A percentile compares a stretch with the other conserved stretches of the same genome.
These are phyloP conservation scores for Heliconius congener DNA, from an alignment of 1,140 invertebrate genomes.

Conservation along the genomic window DNA sequence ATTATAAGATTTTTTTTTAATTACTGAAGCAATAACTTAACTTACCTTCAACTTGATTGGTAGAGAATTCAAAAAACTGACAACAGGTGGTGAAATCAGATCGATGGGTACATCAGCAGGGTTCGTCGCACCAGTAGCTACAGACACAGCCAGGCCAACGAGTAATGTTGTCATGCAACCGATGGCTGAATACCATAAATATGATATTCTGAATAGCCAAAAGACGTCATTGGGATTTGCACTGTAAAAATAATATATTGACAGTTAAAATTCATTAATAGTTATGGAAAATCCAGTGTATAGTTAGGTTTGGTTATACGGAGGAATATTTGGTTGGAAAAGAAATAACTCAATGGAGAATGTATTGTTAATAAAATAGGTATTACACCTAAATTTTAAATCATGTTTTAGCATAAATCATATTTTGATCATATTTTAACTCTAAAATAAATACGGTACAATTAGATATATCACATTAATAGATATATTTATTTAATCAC, in stretches of 20 bases:
- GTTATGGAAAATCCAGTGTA: background rate
- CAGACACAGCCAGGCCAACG: constrained; percentile 87
- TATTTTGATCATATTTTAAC: no score
- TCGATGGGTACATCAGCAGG: constrained; percentile 77
- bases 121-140: constrained; percentile 83
- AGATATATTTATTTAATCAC: no score
- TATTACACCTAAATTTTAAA: no score
- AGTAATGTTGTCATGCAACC: constrained; percentile 87
- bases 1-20: background rate
- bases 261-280: background rate
- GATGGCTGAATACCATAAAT: constrained; percentile 88
- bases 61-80: constrained; percentile 65
- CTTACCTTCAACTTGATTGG: constrained; percentile 70
- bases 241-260: constrained; percentile 46
- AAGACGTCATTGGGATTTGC: constrained; percentile 66
- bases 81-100: constrained; percentile 72
- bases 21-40: background rate
- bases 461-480: no score
- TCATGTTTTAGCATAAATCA: no score
- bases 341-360: no score
- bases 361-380: no score
- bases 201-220: constrained; percentile 84
- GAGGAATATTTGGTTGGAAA: no score
- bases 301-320: no score
- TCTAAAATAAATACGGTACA: no score